Conservation (phyloP, 37 sponge, comb jelly and placozoan genomes). For the Spongia lamella region DNA sequence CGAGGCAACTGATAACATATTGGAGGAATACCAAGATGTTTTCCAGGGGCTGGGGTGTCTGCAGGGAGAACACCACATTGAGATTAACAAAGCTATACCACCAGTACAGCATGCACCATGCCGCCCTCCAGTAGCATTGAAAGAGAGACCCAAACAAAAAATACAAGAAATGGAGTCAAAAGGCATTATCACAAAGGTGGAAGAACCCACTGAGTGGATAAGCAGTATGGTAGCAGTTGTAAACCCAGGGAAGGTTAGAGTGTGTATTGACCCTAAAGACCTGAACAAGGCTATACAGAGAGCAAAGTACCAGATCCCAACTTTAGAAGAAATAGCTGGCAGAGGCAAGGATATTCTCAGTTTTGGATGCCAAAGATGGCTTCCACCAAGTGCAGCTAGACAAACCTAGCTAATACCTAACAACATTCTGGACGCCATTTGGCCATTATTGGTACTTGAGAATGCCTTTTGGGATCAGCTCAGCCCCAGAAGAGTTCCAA, state of each 20-base stretch:
- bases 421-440: constrained; percentile 28
- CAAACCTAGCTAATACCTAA: neutral
- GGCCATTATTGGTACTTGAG: constrained; percentile 16
- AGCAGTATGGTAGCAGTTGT: constrained; percentile 16
- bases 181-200: constrained; percentile 22
- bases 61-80: constrained; percentile 16
- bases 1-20: too few relatives aligned
- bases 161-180: constrained; percentile 27
- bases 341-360: constrained; percentile 18
- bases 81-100: neutral
- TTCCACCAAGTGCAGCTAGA: constrained; percentile 25
- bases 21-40: constrained; percentile 7
- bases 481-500: constrained; percentile 32
- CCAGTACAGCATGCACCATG: constrained; percentile 21
- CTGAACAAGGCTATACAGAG: constrained; percentile 50
- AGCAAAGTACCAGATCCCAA: constrained; percentile 20
- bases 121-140: constrained; percentile 11
- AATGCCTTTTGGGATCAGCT: constrained; percentile 31
- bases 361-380: constrained; percentile 21
- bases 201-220: constrained; percentile 57
- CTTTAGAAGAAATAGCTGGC: constrained; percentile 32
- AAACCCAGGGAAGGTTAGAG: constrained; percentile 41
- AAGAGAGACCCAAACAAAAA: constrained; percentile 10
- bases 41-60: constrained; percentile 9
- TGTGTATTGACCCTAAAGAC: constrained; percentile 45